Evolutionary conservation across 2,888 invertebrate species (phyloP), one percentile per base, ranked within the genome.

Genomic region (Metellina segmentata): DNA sequence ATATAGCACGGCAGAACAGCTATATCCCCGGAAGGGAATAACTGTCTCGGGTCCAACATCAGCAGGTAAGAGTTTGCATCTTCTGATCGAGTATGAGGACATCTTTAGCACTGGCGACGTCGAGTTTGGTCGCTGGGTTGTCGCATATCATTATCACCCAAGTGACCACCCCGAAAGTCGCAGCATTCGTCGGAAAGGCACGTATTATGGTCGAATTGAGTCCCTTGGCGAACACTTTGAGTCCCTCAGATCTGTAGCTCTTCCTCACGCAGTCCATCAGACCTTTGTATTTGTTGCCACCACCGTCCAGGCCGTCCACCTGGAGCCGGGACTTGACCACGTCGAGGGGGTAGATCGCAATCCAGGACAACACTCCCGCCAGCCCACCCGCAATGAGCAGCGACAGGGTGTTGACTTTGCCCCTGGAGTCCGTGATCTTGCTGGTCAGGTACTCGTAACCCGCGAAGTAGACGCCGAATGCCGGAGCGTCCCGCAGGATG

Each of bases 151-250:
- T 89, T 52, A 89, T 72, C 16, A 91, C 89, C 97, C 97, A 97
- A 49, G 97, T 96, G 86, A 98, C 98, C 0, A 97, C 97, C 61
- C 97, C 96, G 95, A 99, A 98, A 92, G 98, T 98, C 6, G 97
- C 98, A 0, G 98, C 99, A 95, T 99, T 99, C 93, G 97, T 97
- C 0, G 98, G 98, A 95, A 99, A 98, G 0, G 99, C 98, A 75
- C 99, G 96, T 79, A 98, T 94, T 72, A 98, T 95, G 0, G 98
- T 97, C 0, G 98, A 97, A 34, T 96, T 96, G 0, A 98, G 94
- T 0, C 98, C 98, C 34, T 97, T 96, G 81, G 96, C 96, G 94
- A 98, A 96, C 93, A 97, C 97, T 0, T 95, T 94, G 94, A 96
- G 95, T 0, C 98, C 98, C 93, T 98, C 97, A 85, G 95, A 94